These are phyloP conservation scores for Chelonia mydas DNA, from an alignment of 2,797 vertebrate genomes.

Conservation along the genomic window DNA sequence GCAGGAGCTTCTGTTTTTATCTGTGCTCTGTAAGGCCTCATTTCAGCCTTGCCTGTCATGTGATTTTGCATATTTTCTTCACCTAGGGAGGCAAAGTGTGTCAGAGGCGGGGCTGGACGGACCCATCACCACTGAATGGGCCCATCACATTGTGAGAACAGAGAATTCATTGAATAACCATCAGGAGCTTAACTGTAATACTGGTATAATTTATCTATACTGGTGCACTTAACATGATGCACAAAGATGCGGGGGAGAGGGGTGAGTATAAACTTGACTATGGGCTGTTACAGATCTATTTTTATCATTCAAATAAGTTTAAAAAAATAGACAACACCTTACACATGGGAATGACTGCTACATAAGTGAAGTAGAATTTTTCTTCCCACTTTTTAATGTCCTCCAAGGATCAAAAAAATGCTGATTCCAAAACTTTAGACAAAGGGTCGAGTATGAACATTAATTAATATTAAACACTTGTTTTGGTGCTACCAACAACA, in stretches of 20 bases:
- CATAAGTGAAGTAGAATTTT: conserved; percentile 6
- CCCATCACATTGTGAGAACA: not conserved
- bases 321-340: conserved; percentile 29
- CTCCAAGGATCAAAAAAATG: conserved; percentile 50
- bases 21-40: not conserved
- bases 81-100: not conserved
- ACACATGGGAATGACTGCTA: conserved; percentile 32
- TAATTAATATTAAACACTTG: conserved; percentile 80
- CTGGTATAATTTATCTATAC: not conserved
- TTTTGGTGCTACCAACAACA: conserved; percentile 68
- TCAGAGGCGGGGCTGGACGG: not conserved
- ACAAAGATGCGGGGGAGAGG: not conserved
- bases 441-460: conserved; percentile 67
- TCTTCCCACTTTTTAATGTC: conserved; percentile 50
- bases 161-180: not conserved
- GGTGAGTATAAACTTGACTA: not conserved
- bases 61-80: not conserved
- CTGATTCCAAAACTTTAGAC: conserved; percentile 62
- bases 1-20: not conserved
- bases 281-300: not conserved
- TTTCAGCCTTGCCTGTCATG: not conserved
- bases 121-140: not conserved
- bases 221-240: not conserved
- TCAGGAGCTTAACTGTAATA: not conserved
- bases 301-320: not conserved